These are phyloP conservation scores for Echinometra lucunter DNA, from an alignment of 53 echinoderm and acorn worm genomes.

Conservation along the genomic window DNA sequence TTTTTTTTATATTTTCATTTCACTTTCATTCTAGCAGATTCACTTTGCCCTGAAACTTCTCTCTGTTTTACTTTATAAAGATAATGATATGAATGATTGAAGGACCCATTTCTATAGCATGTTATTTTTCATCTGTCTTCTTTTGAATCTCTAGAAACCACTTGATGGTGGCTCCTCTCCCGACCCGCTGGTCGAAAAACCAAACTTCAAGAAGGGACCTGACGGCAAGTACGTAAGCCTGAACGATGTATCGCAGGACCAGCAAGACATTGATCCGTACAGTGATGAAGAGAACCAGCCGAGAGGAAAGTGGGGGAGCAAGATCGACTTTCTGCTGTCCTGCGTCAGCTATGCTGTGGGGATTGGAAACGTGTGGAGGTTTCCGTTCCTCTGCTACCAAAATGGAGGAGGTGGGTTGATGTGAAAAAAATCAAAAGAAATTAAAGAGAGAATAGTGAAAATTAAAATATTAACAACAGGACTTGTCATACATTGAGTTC, in stretches of 20 bases:
- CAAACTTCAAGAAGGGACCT: slow-evolving; percentile 27
- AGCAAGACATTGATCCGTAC: background rate
- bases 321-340: slow-evolving; percentile 69
- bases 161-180: slow-evolving; percentile 29
- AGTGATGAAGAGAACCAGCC: slow-evolving; percentile 60
- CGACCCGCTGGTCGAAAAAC: slow-evolving; percentile 1
- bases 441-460: background rate
- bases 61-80: too few relatives aligned
- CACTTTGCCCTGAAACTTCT: too few relatives aligned
- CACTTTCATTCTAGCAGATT: too few relatives aligned
- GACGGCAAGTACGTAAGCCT: slow-evolving; percentile 53
- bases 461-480: background rate
- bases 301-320: slow-evolving; percentile 75
- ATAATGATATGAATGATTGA: background rate
- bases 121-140: background rate
- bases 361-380: slow-evolving; percentile 78
- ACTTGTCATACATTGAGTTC: background rate
- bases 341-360: slow-evolving; percentile 81
- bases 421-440: background rate
- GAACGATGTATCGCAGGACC: background rate
- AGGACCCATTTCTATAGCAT: background rate
- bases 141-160: background rate
- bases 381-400: slow-evolving; percentile 77
- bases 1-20: too few relatives aligned
- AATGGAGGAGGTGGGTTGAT: slow-evolving; percentile 74